Evolutionary conservation across 1,140 invertebrate species (phyloP).

Genomic region (Drosophila micromelanica): DNA sequence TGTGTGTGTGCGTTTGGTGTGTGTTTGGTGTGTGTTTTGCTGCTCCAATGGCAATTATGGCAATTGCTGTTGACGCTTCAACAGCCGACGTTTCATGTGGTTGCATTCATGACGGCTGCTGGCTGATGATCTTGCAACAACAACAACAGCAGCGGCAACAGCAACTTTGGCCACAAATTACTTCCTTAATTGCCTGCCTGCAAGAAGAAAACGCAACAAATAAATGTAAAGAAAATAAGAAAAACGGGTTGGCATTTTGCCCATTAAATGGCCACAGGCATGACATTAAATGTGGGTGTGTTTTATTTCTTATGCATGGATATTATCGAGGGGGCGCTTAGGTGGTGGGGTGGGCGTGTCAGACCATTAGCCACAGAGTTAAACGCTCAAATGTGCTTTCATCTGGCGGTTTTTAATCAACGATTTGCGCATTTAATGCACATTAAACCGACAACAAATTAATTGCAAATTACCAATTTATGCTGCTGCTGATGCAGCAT

Average conservation of each 20-base stretch:
- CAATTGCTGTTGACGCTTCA: constrained; percentile 81
- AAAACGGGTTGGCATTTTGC: constrained; percentile 52
- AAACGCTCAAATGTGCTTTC: constrained; percentile 60
- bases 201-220: constrained; percentile 38
- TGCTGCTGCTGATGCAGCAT: constrained; percentile 16
- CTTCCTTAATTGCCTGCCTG: constrained; percentile 82
- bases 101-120: constrained; percentile 67
- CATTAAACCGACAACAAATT: constrained; percentile 72
- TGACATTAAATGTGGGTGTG: constrained; percentile 49
- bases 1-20: constrained; percentile 9
- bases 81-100: constrained; percentile 70
- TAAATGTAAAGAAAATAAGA: constrained; percentile 27
- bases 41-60: constrained; percentile 80
- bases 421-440: constrained; percentile 68
- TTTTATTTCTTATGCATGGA: constrained; percentile 1
- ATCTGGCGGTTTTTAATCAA: constrained; percentile 52
- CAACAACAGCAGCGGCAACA: constrained; percentile 43
- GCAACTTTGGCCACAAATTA: constrained; percentile 63
- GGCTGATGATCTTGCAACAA: constrained; percentile 52
- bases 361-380: constrained; percentile 35
- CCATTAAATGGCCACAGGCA: constrained; percentile 34
- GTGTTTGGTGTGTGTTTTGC: constrained; percentile 33
- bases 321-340: not conserved
- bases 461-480: constrained; percentile 74
- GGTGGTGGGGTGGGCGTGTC: constrained; percentile 14